A percentile compares a stretch with the other conserved stretches of the same genome.
These are phyloP conservation scores for Anguilla marmorata DNA, from an alignment of 2,797 vertebrate species.

Conservation along the genomic window DNA sequence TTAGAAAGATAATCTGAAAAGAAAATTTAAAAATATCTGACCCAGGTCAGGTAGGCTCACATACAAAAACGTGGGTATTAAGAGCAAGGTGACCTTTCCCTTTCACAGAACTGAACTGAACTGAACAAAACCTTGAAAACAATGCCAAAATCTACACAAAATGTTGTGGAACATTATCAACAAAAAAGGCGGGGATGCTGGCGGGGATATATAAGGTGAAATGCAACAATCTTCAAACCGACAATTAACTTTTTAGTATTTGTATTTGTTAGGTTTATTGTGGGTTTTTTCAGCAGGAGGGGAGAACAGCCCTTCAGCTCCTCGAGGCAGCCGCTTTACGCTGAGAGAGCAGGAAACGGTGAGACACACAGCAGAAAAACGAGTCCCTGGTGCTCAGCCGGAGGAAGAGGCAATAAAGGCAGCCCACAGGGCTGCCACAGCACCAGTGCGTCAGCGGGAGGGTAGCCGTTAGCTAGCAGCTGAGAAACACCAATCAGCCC, in stretches of 20 bases:
- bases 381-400: not conserved
- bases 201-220: not conserved
- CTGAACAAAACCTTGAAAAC: not conserved
- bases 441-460: constrained; percentile 8
- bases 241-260: not conserved
- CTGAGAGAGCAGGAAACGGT: not conserved
- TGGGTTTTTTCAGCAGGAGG: not conserved
- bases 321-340: not conserved
- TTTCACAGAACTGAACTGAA: not conserved
- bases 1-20: not conserved
- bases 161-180: not conserved
- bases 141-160: not conserved
- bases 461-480: not conserved
- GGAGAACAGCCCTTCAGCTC: not conserved
- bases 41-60: not conserved
- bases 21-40: not conserved
- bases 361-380: not conserved
- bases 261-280: not conserved
- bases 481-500: not conserved
- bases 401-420: not conserved
- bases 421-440: not conserved
- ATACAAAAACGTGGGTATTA: not conserved
- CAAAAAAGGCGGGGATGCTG: not conserved
- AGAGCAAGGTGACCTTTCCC: not conserved
- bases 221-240: not conserved